phyloP scores from a whole-genome alignment of 2,888 invertebrate species.

The Rhagophthalmus giganteus region DNA sequence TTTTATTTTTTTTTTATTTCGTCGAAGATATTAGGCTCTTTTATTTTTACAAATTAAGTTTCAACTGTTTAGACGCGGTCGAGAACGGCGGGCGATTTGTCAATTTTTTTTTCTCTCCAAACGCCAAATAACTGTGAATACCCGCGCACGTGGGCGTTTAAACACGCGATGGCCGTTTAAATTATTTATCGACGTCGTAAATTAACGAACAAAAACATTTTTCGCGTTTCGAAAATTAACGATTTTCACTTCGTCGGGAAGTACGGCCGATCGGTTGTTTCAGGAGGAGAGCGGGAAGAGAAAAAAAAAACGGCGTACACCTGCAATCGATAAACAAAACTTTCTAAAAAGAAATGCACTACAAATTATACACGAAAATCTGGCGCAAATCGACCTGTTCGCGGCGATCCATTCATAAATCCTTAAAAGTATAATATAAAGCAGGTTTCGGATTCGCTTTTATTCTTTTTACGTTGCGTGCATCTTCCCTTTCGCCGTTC shows the following conservation, averaged over 20 bases:
- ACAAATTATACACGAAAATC: conserved; percentile 23
- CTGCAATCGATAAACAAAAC: conserved; percentile 37
- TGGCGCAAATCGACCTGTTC: conserved; percentile 14
- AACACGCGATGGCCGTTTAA: conserved; percentile 1
- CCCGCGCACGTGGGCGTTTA: conserved; percentile 6
- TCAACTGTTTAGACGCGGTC: too few relatives aligned
- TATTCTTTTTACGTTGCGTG: conserved; percentile 10
- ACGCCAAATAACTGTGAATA: conserved; percentile 6
- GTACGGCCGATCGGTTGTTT: conserved; percentile 6
- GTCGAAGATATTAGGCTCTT: not conserved
- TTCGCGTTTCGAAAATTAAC: not conserved
- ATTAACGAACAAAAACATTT: not conserved
- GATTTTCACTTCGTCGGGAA: conserved; percentile 3
- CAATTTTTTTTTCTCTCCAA: conserved; percentile 4
- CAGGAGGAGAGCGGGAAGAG: conserved; percentile 8
- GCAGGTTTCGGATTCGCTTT: conserved; percentile 9
- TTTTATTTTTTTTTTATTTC: not conserved
- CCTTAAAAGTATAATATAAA: not conserved
- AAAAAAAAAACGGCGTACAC: conserved; percentile 27
- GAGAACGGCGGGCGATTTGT: too few relatives aligned
- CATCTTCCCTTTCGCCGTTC: conserved; percentile 21
- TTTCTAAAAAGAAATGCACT: conserved; percentile 33
- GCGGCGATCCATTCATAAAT: conserved; percentile 22
- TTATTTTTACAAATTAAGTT: too few relatives aligned
- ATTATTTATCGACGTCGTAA: conserved; percentile 4